These are phyloP conservation scores for Onychomys arenicola DNA, from an alignment of 2,797 vertebrate species.

Conservation along the genomic window DNA sequence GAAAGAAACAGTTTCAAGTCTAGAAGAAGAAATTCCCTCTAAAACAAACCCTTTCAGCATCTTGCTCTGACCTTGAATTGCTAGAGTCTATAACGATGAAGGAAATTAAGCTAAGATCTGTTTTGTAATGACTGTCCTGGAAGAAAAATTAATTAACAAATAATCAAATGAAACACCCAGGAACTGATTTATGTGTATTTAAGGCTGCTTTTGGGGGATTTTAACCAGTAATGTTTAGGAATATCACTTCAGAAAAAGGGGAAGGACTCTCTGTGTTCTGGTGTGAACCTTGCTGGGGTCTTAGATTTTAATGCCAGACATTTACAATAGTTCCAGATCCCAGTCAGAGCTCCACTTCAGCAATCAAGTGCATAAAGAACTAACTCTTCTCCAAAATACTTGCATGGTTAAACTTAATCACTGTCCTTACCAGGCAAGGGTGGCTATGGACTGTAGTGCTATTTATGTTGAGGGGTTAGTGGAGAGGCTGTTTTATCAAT, in stretches of 20 bases:
- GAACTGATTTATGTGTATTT: neutral
- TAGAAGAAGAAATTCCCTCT: neutral
- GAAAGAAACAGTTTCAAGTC: neutral
- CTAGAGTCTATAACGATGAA: neutral
- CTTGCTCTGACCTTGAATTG: neutral
- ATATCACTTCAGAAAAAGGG: neutral
- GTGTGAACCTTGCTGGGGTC: neutral
- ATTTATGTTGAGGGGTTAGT: rapidly evolving
- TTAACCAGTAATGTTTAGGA: neutral
- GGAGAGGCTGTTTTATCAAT: neutral
- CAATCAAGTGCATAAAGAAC: neutral
- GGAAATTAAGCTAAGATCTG: neutral
- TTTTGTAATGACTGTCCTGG: neutral
- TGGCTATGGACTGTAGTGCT: no score
- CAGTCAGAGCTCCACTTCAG: neutral
- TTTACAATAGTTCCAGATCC: neutral
- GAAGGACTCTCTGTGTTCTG: neutral
- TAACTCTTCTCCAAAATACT: neutral
- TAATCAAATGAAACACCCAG: neutral
- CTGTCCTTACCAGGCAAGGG: neutral
- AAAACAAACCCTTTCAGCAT: neutral
- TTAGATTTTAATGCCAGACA: neutral
- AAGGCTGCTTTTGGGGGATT: neutral
- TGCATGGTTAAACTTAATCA: neutral
- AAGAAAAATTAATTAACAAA: neutral